phyloP scores from a whole-genome alignment of 2,113 vertebrate genomes.

The Capreolus pygargus region DNA sequence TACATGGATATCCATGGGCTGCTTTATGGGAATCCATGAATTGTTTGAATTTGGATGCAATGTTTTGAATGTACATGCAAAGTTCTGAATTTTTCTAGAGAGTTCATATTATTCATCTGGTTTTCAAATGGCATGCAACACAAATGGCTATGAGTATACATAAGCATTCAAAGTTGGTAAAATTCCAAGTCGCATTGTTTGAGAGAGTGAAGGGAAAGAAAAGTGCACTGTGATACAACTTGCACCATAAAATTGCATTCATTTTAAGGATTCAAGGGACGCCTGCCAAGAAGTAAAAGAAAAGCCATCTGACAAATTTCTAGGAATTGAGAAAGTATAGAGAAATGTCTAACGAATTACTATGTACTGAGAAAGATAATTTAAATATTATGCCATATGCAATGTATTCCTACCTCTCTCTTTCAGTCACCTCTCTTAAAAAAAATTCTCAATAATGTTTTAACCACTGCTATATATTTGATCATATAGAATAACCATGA shows the following conservation, averaged over 20 bases:
- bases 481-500: not conserved
- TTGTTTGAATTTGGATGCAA: not conserved
- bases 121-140: not conserved
- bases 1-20: not conserved
- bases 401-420: not conserved
- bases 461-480: not conserved
- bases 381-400: not conserved
- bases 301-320: slow-evolving; percentile 9
- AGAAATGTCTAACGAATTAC: not conserved
- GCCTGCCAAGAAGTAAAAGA: not conserved
- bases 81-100: not conserved
- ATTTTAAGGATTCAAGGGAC: not conserved
- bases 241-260: not conserved
- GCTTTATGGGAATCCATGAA: not conserved
- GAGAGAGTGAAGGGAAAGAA: not conserved
- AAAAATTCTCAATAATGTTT: not conserved
- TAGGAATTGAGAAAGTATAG: not conserved
- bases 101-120: not conserved
- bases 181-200: not conserved
- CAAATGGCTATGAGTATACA: not conserved
- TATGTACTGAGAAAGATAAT: not conserved
- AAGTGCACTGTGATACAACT: not conserved
- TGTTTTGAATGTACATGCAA: not conserved
- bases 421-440: not conserved
- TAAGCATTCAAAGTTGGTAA: not conserved